Evolutionary conservation across 2,888 invertebrate species (phyloP).

Genomic region (Ctenicera cuprea): DNA sequence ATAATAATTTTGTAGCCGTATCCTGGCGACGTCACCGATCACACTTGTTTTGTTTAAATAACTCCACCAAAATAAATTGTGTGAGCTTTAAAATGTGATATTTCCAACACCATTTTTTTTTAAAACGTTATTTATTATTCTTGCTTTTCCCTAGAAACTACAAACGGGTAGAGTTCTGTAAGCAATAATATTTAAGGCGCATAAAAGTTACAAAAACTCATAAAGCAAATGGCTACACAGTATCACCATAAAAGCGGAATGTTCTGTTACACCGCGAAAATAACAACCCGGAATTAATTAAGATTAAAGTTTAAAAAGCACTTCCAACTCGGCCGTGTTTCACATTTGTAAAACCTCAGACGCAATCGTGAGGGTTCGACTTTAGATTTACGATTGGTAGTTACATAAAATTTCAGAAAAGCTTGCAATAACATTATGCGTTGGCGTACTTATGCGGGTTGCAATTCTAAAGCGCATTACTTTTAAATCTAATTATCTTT

Average conservation of each 20-base stretch:
- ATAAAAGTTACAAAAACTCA: conserved; percentile 12
- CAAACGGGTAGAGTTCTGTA: too few relatives aligned
- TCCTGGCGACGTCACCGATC: too few relatives aligned
- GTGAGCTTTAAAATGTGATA: too few relatives aligned
- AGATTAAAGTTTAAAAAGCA: conserved; percentile 18
- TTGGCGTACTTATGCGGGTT: background rate
- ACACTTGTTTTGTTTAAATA: too few relatives aligned
- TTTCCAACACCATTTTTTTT: too few relatives aligned
- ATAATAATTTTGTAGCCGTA: too few relatives aligned
- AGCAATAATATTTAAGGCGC: conserved; percentile 1
- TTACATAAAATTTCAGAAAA: too few relatives aligned
- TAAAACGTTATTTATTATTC: too few relatives aligned
- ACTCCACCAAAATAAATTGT: too few relatives aligned
- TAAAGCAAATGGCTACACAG: conserved; percentile 15
- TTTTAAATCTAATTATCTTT: conserved; percentile 3
- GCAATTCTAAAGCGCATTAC: background rate
- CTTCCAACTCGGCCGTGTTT: background rate
- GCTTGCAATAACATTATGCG: background rate
- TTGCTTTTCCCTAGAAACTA: too few relatives aligned
- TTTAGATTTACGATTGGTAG: too few relatives aligned
- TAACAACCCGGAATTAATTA: conserved; percentile 17
- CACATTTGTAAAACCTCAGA: conserved; percentile 5
- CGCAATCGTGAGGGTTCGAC: background rate
- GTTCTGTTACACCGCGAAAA: conserved; percentile 15
- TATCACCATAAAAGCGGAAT: conserved; percentile 6